Evolutionary conservation across 1,140 invertebrate genomes (phyloP).

Genomic region (Zelostemma sp.): DNA sequence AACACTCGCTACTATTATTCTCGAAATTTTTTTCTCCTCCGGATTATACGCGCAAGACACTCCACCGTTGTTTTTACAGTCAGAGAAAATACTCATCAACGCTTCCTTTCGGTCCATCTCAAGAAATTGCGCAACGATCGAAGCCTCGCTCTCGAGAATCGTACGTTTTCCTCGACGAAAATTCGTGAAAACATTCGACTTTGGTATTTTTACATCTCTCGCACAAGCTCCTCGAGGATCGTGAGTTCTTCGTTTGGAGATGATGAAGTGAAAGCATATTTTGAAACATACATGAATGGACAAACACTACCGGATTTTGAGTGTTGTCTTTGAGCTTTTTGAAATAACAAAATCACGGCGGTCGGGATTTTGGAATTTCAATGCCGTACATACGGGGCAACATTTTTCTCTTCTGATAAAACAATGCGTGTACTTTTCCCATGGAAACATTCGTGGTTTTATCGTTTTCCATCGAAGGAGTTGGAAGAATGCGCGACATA

Average conservation of each 20-base stretch:
- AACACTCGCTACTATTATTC: slow-evolving; percentile 8
- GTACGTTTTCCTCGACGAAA: neutral
- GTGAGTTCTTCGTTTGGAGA: slow-evolving; percentile 32
- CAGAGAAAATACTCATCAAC: neutral
- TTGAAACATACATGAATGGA: slow-evolving; percentile 48
- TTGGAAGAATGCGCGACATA: slow-evolving; percentile 8
- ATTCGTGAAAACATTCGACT: too few relatives aligned
- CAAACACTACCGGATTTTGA: slow-evolving; percentile 31
- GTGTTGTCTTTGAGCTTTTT: slow-evolving; percentile 48
- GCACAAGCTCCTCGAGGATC: neutral
- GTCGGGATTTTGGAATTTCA: slow-evolving; percentile 31
- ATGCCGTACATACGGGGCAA: slow-evolving; percentile 18
- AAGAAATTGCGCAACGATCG: neutral
- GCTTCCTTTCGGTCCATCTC: neutral
- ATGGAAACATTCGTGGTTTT: neutral
- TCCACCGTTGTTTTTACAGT: neutral
- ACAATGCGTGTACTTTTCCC: neutral
- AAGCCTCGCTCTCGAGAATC: too few relatives aligned
- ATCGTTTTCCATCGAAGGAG: too few relatives aligned
- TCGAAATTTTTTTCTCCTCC: neutral
- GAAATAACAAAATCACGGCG: slow-evolving; percentile 40
- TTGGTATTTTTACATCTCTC: too few relatives aligned
- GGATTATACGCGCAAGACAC: neutral
- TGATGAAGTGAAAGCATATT: slow-evolving; percentile 45
- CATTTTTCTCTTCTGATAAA: slow-evolving; percentile 12